Conservation (phyloP, 2,888 invertebrate species). For the Thera obeliscata region DNA sequence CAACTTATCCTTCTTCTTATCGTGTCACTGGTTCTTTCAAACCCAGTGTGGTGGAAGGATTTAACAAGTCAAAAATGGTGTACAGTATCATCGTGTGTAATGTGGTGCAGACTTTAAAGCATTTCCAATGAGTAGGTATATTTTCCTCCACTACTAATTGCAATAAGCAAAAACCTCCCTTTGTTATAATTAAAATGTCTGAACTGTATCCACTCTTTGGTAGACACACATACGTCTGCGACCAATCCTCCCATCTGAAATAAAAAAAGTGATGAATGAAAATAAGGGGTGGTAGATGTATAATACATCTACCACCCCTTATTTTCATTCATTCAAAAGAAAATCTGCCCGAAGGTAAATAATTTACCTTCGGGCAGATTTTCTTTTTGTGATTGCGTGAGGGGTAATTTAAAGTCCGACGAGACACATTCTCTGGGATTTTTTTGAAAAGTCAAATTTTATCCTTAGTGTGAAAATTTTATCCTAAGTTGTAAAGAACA, state of each 20-base stretch:
- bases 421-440: conserved; percentile 38
- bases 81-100: too few species aligned
- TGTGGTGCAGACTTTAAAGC: too few species aligned
- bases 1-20: too few species aligned
- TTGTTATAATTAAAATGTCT: neutral
- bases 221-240: neutral
- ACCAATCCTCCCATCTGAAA: conserved; percentile 29
- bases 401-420: conserved; percentile 49
- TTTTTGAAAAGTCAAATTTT: too few species aligned
- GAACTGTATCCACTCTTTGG: neutral
- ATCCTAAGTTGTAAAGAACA: conserved; percentile 29
- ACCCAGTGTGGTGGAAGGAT: too few species aligned
- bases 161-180: too few species aligned
- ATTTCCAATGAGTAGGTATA: too few species aligned
- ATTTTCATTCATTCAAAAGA: too few species aligned
- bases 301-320: too few species aligned
- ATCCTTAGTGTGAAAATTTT: conserved; percentile 36
- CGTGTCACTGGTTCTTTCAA: too few species aligned
- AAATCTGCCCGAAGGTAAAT: too few species aligned
- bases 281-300: conserved; percentile 29
- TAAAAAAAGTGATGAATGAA: conserved; percentile 34
- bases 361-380: conserved; percentile 45
- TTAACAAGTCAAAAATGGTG: too few species aligned
- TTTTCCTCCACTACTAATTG: neutral
- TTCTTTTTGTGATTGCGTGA: conserved; percentile 50